Conservation (phyloP, 1,140 invertebrate species). For the Physella acuta region DNA sequence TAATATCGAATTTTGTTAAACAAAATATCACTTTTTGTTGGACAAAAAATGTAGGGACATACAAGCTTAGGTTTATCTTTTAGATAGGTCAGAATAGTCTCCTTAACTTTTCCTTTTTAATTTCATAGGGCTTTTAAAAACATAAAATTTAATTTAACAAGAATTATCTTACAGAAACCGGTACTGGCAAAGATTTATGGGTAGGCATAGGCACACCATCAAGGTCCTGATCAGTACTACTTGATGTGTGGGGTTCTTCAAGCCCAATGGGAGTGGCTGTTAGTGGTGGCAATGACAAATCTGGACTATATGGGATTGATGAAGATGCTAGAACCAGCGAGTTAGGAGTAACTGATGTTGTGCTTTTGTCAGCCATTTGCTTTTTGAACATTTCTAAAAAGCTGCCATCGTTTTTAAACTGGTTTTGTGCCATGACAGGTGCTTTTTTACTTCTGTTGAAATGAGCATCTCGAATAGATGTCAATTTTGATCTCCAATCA, state of each 20-base stretch:
- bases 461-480: conserved; percentile 18
- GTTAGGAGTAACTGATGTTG: conserved; percentile 16
- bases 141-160: background rate
- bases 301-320: conserved; percentile 2
- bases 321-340: conserved; percentile 13
- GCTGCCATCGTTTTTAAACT: conserved; percentile 39
- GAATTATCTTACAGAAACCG: conserved; percentile 27
- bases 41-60: too few relatives aligned
- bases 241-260: background rate
- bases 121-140: background rate
- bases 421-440: conserved; percentile 15
- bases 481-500: conserved; percentile 3
- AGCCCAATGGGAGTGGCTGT: background rate
- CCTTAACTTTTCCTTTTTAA: too few relatives aligned
- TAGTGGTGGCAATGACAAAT: conserved; percentile 18
- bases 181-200: conserved; percentile 18
- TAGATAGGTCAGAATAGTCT: too few relatives aligned
- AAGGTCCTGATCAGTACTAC: conserved; percentile 3
- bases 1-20: too few relatives aligned
- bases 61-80: too few relatives aligned
- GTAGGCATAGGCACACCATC: conserved; percentile 14
- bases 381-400: conserved; percentile 39
- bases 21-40: too few relatives aligned
- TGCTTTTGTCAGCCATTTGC: conserved; percentile 36
- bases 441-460: conserved; percentile 13